Conservation (phyloP, 2,113 vertebrate species). For the Psittacus erithacus region DNA sequence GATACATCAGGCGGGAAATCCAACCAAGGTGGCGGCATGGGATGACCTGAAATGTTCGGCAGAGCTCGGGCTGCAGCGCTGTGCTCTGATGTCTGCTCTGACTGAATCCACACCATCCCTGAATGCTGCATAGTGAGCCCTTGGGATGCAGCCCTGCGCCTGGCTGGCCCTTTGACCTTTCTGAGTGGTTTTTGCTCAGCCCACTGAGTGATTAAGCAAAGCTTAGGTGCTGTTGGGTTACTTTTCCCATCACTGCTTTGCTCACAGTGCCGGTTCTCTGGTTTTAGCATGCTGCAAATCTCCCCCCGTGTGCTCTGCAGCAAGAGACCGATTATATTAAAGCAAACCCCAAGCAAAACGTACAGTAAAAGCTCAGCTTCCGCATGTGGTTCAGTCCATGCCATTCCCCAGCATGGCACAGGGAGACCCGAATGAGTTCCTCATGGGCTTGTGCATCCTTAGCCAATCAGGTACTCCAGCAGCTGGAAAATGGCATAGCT, state of each 20-base stretch:
- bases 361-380: not conserved
- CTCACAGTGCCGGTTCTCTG: not conserved
- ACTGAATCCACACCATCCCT: not conserved
- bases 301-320: not conserved
- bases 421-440: not conserved
- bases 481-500: not conserved
- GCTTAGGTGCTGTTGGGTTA: not conserved
- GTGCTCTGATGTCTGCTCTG: not conserved
- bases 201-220: not conserved
- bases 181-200: not conserved
- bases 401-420: not conserved
- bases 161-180: not conserved
- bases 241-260: not conserved
- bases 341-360: not conserved
- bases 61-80: not conserved
- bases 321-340: not conserved
- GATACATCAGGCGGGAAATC: not conserved
- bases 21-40: not conserved
- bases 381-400: not conserved
- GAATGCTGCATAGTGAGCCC: accelerated
- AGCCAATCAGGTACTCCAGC: not conserved
- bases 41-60: accelerated
- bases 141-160: not conserved
- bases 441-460: not conserved
- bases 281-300: not conserved